Evolutionary conservation across 2,113 vertebrate species (phyloP).

Genomic region (Dipodomys merriami): DNA sequence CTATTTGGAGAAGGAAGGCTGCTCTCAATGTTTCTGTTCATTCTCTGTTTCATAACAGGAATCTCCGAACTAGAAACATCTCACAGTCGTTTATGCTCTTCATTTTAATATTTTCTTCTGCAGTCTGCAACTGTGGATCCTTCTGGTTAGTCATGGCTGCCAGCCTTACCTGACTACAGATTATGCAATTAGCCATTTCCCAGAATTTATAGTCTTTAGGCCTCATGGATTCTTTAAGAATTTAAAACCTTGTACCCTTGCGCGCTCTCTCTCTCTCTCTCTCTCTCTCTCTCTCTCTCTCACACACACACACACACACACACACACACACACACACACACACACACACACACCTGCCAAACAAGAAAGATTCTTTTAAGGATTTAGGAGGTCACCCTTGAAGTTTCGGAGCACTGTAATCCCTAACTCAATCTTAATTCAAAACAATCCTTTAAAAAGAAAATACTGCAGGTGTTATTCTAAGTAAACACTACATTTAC

Average conservation of each 20-base stretch:
- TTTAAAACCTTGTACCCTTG: not conserved
- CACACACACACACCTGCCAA: not conserved
- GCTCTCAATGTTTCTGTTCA: not conserved
- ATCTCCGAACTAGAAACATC: not conserved
- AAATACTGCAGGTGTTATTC: not conserved
- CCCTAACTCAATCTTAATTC: slow-evolving; percentile 37
- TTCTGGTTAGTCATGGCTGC: not conserved
- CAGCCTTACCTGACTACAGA: not conserved
- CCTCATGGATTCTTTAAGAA: not conserved
- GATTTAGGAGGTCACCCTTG: not conserved
- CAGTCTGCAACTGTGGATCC: not conserved
- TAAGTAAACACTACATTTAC: not conserved
- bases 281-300: no score
- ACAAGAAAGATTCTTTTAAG: not conserved
- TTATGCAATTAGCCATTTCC: not conserved
- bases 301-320: not conserved
- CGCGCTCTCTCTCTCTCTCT: no score
- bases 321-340: not conserved
- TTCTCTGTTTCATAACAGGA: not conserved
- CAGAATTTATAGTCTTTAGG: not conserved
- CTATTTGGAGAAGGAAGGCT: not conserved
- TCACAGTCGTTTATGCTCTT: not conserved
- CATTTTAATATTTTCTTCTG: not conserved
- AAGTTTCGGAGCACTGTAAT: not conserved
- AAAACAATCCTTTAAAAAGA: not conserved